Evolutionary conservation across 1,140 invertebrate species (phyloP).

Genomic region (Drosophila hydei): DNA sequence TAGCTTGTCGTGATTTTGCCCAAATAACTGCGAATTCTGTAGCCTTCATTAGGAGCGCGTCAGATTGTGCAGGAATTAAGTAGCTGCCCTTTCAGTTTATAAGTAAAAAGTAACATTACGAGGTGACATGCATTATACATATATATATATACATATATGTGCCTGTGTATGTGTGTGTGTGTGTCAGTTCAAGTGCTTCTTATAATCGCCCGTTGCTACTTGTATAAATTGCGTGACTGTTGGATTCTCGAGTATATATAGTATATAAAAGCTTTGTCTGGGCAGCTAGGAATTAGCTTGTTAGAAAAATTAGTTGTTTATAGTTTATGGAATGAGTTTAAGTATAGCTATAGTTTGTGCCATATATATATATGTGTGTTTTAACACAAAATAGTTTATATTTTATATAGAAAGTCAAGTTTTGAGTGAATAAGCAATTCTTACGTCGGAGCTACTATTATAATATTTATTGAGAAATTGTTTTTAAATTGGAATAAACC

Average conservation of each 20-base stretch:
- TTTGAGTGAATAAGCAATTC: neutral
- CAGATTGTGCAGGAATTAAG: conserved; percentile 30
- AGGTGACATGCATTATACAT: conserved; percentile 9
- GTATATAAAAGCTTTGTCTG: conserved; percentile 19
- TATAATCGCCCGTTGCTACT: conserved; percentile 42
- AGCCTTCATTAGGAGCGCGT: conserved; percentile 66
- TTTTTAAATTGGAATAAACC: neutral
- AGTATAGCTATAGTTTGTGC: neutral
- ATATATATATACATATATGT: neutral
- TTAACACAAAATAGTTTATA: no score
- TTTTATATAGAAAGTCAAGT: neutral
- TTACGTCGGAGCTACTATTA: neutral
- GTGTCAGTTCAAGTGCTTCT: conserved; percentile 64
- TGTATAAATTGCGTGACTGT: conserved; percentile 68
- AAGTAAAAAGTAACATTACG: conserved; percentile 19
- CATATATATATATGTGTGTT: neutral
- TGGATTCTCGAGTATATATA: conserved; percentile 50
- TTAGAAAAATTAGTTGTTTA: conserved; percentile 1
- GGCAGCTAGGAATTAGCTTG: neutral
- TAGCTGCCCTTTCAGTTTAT: conserved; percentile 13
- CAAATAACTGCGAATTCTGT: conserved; percentile 56
- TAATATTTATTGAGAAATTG: neutral
- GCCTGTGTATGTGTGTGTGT: neutral
- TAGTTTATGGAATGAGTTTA: neutral
- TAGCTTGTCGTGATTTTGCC: conserved; percentile 26